phyloP scores from a whole-genome alignment of 2,888 invertebrate genomes.

The Dynastes tityus region DNA sequence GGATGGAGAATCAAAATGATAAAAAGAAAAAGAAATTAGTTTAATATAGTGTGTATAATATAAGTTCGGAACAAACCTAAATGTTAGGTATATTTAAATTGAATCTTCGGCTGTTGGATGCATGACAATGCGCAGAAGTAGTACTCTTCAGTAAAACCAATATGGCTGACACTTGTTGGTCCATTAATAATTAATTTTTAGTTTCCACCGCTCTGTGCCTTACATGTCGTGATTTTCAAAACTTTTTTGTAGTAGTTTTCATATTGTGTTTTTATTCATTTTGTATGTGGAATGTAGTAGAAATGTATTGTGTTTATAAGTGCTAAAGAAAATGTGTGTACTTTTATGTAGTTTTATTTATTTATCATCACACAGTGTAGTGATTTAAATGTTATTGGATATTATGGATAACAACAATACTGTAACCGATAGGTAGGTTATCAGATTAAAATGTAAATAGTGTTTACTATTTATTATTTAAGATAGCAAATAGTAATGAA shows the following conservation, averaged over 20 bases:
- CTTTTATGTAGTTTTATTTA: conserved; percentile 59
- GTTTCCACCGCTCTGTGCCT: conserved; percentile 63
- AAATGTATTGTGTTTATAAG: conserved; percentile 59
- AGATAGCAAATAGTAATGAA: conserved; percentile 52
- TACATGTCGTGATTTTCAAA: conserved; percentile 60
- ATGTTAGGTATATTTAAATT: background rate
- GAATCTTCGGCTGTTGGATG: conserved; percentile 39
- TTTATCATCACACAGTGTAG: conserved; percentile 59
- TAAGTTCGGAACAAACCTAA: too few relatives aligned
- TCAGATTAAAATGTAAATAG: conserved; percentile 41
- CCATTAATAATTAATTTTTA: conserved; percentile 62
- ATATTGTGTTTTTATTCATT: conserved; percentile 26
- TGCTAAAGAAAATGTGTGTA: conserved; percentile 64
- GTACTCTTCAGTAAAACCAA: conserved; percentile 60
- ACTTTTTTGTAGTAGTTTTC: conserved; percentile 52
- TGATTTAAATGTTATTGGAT: conserved; percentile 62
- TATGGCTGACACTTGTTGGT: conserved; percentile 71
- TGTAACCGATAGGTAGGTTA: conserved; percentile 63
- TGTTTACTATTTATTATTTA: conserved; percentile 39
- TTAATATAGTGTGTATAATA: too few relatives aligned
- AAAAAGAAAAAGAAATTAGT: background rate
- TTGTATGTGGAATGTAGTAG: conserved; percentile 14
- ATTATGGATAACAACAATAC: conserved; percentile 66
- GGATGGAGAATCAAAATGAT: background rate
- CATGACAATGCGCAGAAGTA: conserved; percentile 54